Evolutionary conservation across 2,888 invertebrate species (phyloP).

Genomic region (Pecten maximus): DNA sequence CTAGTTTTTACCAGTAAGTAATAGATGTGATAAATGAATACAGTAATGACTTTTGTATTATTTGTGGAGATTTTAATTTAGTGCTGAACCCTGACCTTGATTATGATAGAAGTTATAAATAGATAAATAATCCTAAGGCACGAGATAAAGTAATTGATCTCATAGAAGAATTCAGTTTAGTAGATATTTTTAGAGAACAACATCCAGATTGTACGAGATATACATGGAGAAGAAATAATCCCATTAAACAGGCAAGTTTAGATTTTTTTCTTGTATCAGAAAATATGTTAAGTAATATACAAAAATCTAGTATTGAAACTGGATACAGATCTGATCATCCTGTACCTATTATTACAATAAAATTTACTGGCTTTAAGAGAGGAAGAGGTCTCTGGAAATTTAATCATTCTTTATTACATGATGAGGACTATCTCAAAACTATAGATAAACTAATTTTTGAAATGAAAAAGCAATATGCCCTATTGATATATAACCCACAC

Average conservation of each 20-base stretch:
- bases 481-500: slow-evolving; percentile 42
- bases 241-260: background rate
- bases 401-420: slow-evolving; percentile 43
- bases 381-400: slow-evolving; percentile 48
- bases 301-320: background rate
- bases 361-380: slow-evolving; percentile 36
- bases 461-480: slow-evolving; percentile 40
- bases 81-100: background rate
- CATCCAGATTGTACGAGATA: no score
- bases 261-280: background rate
- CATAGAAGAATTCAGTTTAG: slow-evolving; percentile 16
- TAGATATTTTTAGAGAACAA: no score
- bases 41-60: background rate
- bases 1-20: background rate
- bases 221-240: background rate
- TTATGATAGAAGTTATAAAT: background rate
- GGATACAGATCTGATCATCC: slow-evolving; percentile 40
- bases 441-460: slow-evolving; percentile 38
- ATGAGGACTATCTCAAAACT: slow-evolving; percentile 37
- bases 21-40: background rate
- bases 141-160: slow-evolving; percentile 24
- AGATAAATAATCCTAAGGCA: slow-evolving; percentile 44
- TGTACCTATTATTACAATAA: background rate
- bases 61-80: background rate
- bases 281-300: background rate